Evolutionary conservation across 2,888 invertebrate genomes (phyloP).

Genomic region (Ophraella communa): DNA sequence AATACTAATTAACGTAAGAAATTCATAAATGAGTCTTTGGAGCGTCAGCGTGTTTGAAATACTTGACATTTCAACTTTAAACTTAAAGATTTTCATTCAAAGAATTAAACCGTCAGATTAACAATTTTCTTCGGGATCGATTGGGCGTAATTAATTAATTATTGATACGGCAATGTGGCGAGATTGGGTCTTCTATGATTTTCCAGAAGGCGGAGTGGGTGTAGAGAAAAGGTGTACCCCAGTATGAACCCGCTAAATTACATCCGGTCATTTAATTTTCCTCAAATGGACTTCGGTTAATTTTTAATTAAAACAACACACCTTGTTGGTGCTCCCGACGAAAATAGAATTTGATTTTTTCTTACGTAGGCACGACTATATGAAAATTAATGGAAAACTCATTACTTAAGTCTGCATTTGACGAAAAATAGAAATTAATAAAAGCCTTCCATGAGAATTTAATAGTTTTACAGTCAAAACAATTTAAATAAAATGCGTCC

Average conservation of each 20-base stretch:
- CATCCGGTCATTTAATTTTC: constrained; percentile 40
- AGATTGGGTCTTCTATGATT: constrained; percentile 40
- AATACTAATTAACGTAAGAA: neutral
- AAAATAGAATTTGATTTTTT: constrained; percentile 6
- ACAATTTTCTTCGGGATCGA: constrained; percentile 44
- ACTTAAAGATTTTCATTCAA: constrained; percentile 13
- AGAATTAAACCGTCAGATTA: constrained; percentile 33
- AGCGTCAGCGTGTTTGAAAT: too few relatives aligned
- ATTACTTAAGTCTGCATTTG: neutral
- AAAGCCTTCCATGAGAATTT: too few relatives aligned
- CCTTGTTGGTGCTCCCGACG: constrained; percentile 20
- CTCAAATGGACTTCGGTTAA: constrained; percentile 38
- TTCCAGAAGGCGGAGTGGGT: constrained; percentile 38
- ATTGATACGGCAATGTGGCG: constrained; percentile 40
- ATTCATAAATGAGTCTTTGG: too few relatives aligned
- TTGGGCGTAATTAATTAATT: constrained; percentile 48
- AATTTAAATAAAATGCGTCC: too few relatives aligned
- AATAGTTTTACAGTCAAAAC: too few relatives aligned
- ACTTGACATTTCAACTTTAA: too few relatives aligned
- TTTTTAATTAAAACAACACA: constrained; percentile 37
- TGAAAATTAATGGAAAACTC: neutral
- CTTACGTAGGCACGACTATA: neutral
- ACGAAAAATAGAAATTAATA: too few relatives aligned
- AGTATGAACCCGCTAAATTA: constrained; percentile 18
- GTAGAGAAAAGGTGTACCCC: constrained; percentile 40